phyloP scores from a whole-genome alignment of 2,888 invertebrate genomes.

The Cryptophagus acutangulus region DNA sequence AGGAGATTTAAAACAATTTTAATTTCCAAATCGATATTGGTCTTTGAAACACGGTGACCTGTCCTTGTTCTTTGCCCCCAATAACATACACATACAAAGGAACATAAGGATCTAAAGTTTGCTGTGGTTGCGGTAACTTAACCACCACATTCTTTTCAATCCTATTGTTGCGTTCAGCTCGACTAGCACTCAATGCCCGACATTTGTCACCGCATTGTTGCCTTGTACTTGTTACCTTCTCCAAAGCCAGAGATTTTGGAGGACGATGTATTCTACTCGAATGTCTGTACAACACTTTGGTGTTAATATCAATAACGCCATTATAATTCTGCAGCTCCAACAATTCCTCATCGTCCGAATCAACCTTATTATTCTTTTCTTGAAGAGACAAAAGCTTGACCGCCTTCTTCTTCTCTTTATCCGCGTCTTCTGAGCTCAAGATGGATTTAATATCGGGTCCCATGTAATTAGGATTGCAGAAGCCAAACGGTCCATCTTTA shows the following conservation, averaged over 20 bases:
- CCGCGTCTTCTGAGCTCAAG: slow-evolving; percentile 28
- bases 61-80: slow-evolving; percentile 76
- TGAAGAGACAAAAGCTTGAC: slow-evolving; percentile 26
- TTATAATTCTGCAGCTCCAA: slow-evolving; percentile 43
- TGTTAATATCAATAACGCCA: slow-evolving; percentile 38
- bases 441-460: slow-evolving; percentile 57
- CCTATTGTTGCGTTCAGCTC: slow-evolving; percentile 50
- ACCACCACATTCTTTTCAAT: slow-evolving; percentile 30
- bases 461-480: slow-evolving; percentile 72
- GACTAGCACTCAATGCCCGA: slow-evolving; percentile 56
- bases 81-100: slow-evolving; percentile 64
- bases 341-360: slow-evolving; percentile 31
- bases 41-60: slow-evolving; percentile 68
- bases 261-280: slow-evolving; percentile 42
- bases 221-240: slow-evolving; percentile 33
- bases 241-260: slow-evolving; percentile 50
- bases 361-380: slow-evolving; percentile 13
- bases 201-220: slow-evolving; percentile 31
- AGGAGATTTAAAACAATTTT: slow-evolving; percentile 49
- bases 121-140: slow-evolving; percentile 18
- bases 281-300: slow-evolving; percentile 42
- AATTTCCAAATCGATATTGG: slow-evolving; percentile 78
- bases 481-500: slow-evolving; percentile 57
- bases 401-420: slow-evolving; percentile 29
- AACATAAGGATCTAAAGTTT: slow-evolving; percentile 47